phyloP scores from a whole-genome alignment of 2,797 vertebrate genomes.

The Austrolebias charrua region DNA sequence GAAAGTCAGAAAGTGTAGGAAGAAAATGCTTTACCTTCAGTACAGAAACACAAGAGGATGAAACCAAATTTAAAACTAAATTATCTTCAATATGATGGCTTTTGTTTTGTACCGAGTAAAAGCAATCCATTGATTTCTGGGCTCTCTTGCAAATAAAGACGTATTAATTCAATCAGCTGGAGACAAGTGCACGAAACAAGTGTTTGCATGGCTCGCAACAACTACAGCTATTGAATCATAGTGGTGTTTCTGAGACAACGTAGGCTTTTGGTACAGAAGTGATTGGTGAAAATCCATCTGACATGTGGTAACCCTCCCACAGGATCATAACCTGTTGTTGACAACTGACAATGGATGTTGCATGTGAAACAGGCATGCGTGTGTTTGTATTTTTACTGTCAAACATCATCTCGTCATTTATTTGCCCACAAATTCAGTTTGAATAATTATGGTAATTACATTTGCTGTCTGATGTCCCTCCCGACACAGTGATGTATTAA shows the following conservation, averaged over 20 bases:
- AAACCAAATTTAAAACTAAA: background rate
- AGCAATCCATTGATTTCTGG: slow-evolving; percentile 7
- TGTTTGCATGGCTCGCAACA: slow-evolving; percentile 19
- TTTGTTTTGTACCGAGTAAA: slow-evolving; percentile 5
- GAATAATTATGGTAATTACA: slow-evolving; percentile 57
- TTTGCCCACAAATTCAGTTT: slow-evolving; percentile 41
- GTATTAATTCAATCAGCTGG: slow-evolving; percentile 23
- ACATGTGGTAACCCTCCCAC: slow-evolving; percentile 12
- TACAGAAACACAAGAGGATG: slow-evolving; percentile 5
- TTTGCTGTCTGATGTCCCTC: slow-evolving; percentile 48
- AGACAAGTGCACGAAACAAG: slow-evolving; percentile 16
- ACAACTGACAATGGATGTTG: slow-evolving; percentile 14
- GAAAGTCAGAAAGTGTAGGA: slow-evolving; percentile 41
- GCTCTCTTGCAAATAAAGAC: slow-evolving; percentile 18
- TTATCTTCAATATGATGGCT: slow-evolving; percentile 1
- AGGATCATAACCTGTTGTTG: background rate
- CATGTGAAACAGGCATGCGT: too few relatives aligned
- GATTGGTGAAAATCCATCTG: slow-evolving; percentile 9
- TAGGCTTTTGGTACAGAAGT: slow-evolving; percentile 22
- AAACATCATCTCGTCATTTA: slow-evolving; percentile 37
- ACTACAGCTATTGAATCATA: slow-evolving; percentile 21
- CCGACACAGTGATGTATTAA: slow-evolving; percentile 60
- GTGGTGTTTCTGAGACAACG: slow-evolving; percentile 9
- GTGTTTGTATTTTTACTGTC: slow-evolving; percentile 2
- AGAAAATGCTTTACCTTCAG: slow-evolving; percentile 1